phyloP scores from a whole-genome alignment of 1,140 invertebrate genomes.

The Mycetomoellerius zeteki region DNA sequence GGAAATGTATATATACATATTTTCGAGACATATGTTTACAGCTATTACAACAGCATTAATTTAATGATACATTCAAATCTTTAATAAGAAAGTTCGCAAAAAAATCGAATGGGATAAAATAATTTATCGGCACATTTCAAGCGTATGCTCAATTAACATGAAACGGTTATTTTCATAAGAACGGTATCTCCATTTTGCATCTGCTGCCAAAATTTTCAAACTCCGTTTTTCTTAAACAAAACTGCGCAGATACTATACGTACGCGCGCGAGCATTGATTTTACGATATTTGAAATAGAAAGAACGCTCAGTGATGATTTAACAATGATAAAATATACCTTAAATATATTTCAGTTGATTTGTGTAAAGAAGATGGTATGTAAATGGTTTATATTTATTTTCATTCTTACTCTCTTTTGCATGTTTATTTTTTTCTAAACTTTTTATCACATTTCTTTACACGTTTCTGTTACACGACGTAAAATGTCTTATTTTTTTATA shows the following conservation, averaged over 20 bases:
- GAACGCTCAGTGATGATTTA: slow-evolving; percentile 42
- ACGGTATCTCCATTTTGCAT: slow-evolving; percentile 59
- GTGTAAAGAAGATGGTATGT: slow-evolving; percentile 85
- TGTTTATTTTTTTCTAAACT: slow-evolving; percentile 78
- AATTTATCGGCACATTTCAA: slow-evolving; percentile 36
- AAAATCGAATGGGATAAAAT: background rate
- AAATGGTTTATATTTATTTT: slow-evolving; percentile 82
- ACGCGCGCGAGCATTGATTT: background rate
- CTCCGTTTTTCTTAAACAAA: background rate
- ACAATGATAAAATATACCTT: slow-evolving; percentile 81
- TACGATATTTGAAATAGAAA: slow-evolving; percentile 1
- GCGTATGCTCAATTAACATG: slow-evolving; percentile 11
- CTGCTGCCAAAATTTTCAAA: slow-evolving; percentile 72
- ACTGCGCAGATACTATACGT: background rate
- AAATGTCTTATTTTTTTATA: slow-evolving; percentile 36
- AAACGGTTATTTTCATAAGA: background rate
- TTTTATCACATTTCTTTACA: slow-evolving; percentile 71
- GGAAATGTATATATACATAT: background rate
- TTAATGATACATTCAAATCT: background rate
- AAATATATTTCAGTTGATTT: slow-evolving; percentile 84
- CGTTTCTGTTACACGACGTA: slow-evolving; percentile 48
- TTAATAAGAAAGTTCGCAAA: background rate
- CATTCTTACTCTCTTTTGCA: slow-evolving; percentile 79
- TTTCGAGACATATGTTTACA: background rate
- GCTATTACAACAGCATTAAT: background rate